phyloP scores from a whole-genome alignment of 2,888 invertebrate species.

The Chrysolina haemoptera region DNA sequence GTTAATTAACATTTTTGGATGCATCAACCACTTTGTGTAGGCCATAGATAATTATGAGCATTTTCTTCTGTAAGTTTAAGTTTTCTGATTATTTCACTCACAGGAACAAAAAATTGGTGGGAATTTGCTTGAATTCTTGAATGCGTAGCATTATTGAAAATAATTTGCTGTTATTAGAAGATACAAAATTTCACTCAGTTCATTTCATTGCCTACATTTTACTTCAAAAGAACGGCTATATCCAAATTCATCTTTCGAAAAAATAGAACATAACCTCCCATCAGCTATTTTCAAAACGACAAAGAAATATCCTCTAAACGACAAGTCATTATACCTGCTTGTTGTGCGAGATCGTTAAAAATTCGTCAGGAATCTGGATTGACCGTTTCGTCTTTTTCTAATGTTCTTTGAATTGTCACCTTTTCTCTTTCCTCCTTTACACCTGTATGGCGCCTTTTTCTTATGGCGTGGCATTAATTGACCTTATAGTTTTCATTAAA shows the following conservation, averaged over 20 bases:
- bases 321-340: conserved; percentile 62
- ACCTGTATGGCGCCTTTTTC: conserved; percentile 60
- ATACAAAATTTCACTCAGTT: too few relatives aligned
- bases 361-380: conserved; percentile 66
- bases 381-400: conserved; percentile 55
- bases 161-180: too few relatives aligned
- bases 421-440: conserved; percentile 51
- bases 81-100: too few relatives aligned
- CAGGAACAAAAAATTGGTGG: too few relatives aligned
- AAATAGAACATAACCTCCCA: background rate
- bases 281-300: conserved; percentile 53
- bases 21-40: too few relatives aligned
- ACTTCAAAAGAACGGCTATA: too few relatives aligned
- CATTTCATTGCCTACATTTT: too few relatives aligned
- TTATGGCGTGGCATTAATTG: conserved; percentile 63
- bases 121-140: too few relatives aligned
- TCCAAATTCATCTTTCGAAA: background rate
- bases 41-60: too few relatives aligned
- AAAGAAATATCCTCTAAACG: conserved; percentile 64
- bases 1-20: too few relatives aligned
- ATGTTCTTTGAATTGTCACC: conserved; percentile 20
- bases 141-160: too few relatives aligned
- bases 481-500: conserved; percentile 60
- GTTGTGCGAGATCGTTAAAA: conserved; percentile 63
- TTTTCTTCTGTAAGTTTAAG: too few relatives aligned